phyloP scores from a whole-genome alignment of 2,113 vertebrate species.

The Cacatua alba region DNA sequence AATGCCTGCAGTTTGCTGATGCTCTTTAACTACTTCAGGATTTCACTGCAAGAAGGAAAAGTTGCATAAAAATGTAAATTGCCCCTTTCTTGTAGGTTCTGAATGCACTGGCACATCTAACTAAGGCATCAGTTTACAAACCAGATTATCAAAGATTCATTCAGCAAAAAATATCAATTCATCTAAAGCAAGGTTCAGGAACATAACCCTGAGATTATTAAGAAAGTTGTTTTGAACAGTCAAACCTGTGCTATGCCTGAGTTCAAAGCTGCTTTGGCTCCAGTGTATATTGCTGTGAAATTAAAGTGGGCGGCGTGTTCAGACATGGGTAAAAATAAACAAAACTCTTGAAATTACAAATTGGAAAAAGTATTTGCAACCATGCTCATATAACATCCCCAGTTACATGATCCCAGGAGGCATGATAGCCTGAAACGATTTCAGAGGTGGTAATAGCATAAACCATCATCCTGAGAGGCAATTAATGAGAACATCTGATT shows the following conservation, averaged over 20 bases:
- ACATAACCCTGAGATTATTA: not conserved
- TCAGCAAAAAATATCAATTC: not conserved
- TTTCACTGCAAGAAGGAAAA: not conserved
- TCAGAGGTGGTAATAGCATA: not conserved
- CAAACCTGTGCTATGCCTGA: not conserved
- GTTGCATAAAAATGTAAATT: not conserved
- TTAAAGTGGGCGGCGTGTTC: not conserved
- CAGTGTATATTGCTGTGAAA: not conserved
- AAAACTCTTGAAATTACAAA: not conserved
- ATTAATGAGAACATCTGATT: not conserved
- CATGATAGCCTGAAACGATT: not conserved
- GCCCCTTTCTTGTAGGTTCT: not conserved
- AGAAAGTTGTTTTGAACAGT: not conserved
- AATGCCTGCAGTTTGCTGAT: not conserved
- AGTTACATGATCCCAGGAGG: not conserved
- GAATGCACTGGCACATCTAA: not conserved
- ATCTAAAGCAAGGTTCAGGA: not conserved
- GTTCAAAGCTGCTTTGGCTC: not conserved
- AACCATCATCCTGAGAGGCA: not conserved
- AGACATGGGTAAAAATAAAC: not conserved
- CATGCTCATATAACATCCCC: not conserved
- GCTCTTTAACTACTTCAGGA: not conserved
- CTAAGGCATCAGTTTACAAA: not conserved
- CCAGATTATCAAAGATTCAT: not conserved
- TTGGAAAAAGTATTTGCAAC: not conserved